phyloP scores from a whole-genome alignment of 2,888 invertebrate species.

The Plusia festucae region DNA sequence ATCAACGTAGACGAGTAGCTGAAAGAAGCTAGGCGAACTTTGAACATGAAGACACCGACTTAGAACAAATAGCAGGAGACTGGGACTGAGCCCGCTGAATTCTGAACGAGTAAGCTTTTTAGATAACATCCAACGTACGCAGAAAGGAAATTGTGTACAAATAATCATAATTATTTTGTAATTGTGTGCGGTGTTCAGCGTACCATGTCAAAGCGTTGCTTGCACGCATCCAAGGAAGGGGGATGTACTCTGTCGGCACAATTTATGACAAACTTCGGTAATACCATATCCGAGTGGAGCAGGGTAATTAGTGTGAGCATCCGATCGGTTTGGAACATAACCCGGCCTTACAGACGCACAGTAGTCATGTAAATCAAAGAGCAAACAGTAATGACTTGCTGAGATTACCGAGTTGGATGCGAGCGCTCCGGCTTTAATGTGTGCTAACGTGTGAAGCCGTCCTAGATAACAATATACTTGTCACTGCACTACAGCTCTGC shows the following conservation, averaged over 20 bases:
- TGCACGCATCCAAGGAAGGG: slow-evolving; percentile 43
- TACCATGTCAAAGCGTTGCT: slow-evolving; percentile 46
- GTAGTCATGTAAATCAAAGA: slow-evolving; percentile 49
- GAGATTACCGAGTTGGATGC: slow-evolving; percentile 38
- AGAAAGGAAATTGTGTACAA: slow-evolving; percentile 27
- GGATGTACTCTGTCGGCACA: slow-evolving; percentile 31
- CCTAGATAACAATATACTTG: slow-evolving; percentile 47
- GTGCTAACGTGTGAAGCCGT: slow-evolving; percentile 44
- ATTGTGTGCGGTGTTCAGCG: slow-evolving; percentile 40
- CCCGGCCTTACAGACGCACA: slow-evolving; percentile 24
- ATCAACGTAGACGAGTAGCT: slow-evolving; percentile 39
- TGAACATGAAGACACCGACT: slow-evolving; percentile 38
- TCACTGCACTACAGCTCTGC: slow-evolving; percentile 30
- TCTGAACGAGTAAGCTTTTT: slow-evolving; percentile 40
- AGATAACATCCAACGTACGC: slow-evolving; percentile 29
- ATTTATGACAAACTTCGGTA: slow-evolving; percentile 60
- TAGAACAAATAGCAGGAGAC: slow-evolving; percentile 43
- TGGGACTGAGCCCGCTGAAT: slow-evolving; percentile 20
- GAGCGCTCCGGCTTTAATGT: slow-evolving; percentile 36
- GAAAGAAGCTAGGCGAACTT: slow-evolving; percentile 42
- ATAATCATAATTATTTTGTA: slow-evolving; percentile 39
- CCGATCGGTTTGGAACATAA: slow-evolving; percentile 39
- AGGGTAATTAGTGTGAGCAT: slow-evolving; percentile 43
- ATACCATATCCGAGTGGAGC: slow-evolving; percentile 57
- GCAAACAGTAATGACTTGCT: slow-evolving; percentile 48